phyloP scores from a whole-genome alignment of 2,113 vertebrate genomes.

The Eclectus roratus region DNA sequence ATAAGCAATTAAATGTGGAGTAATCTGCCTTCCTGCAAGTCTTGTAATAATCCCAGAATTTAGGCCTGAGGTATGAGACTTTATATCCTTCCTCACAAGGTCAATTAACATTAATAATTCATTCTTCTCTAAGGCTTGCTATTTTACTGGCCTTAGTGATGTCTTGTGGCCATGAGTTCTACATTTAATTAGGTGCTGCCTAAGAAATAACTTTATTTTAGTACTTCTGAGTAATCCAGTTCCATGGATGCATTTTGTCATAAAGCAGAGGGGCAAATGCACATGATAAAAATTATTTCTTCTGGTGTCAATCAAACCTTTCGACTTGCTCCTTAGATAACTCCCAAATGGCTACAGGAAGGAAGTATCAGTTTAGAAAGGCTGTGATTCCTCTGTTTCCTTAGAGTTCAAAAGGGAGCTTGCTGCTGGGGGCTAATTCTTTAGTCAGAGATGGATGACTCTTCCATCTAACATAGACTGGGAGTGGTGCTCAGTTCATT shows the following conservation, averaged over 20 bases:
- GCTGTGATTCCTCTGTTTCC: not conserved
- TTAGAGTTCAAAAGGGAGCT: not conserved
- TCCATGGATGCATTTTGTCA: not conserved
- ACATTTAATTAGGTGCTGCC: conserved; percentile 38
- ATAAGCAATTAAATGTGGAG: conserved; percentile 28
- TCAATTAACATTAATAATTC: conserved; percentile 61
- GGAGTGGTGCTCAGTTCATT: fast-evolving
- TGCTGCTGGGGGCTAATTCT: not conserved
- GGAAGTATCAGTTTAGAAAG: not conserved
- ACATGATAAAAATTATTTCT: conserved; percentile 23
- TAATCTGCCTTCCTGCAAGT: conserved; percentile 37
- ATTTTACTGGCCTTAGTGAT: not conserved
- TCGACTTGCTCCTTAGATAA: not conserved
- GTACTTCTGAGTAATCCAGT: conserved; percentile 10
- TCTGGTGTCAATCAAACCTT: conserved; percentile 10
- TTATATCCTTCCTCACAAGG: conserved; percentile 26
- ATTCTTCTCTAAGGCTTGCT: conserved; percentile 29
- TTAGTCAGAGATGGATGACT: not conserved
- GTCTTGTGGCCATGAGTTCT: not conserved
- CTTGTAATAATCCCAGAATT: conserved; percentile 45
- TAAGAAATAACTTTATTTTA: conserved; percentile 7
- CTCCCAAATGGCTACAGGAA: not conserved
- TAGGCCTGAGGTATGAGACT: conserved; percentile 33
- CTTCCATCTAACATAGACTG: not conserved
- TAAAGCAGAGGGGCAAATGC: conserved; percentile 21